Evolutionary conservation across 1,140 invertebrate species (phyloP), one percentile per base, ranked within the genome.

Genomic region (Orchesella cincta): DNA sequence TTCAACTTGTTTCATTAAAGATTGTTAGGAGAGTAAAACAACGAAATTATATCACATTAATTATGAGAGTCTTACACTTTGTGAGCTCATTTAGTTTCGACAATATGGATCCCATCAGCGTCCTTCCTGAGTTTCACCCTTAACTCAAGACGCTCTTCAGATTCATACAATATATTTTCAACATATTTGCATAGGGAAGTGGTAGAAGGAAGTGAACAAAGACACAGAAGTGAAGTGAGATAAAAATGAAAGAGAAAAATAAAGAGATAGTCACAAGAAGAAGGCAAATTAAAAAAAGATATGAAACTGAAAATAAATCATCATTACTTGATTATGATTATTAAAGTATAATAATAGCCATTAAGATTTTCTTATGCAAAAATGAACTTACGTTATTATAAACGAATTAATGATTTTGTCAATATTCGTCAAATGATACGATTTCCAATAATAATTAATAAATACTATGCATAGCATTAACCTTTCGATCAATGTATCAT

Each of bases 91-190:
- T 80, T 78, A 12, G 79, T 74, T 75, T 76, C 79, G 54, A 80
- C 57, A 57, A 80, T 80, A 39, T 80, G 76, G 54, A 80, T 73
- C 57, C 73, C 72, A 35, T 76, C 76, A 29, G 26, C 23, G 64
- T 74, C 79, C 71, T 78, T 76, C 46, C 28, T 73, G 36, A 80
- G 36, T 76, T 78, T 80, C 70, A 80, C 79, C 74, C 34, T 75
- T 57, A 80, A 78, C 51, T 64, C 74, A 64, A 78, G 67, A 70
- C 79, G 79, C 70, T 76, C 76, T 78, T 73, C 39, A 74, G 23
- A 12, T 67, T 8, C 31, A 67, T 31, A 23, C 14, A 18, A 14
- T 57, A 8, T 14, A n/a, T 8, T 18, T 57, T 57, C 52, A 57
- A 57, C 52, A 23, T 18, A 57, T 57, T 57, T 26, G 12, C 73